Base-by-base conservation (phyloP, 2,888 invertebrate species). In the Orthosia cruda region DNA sequence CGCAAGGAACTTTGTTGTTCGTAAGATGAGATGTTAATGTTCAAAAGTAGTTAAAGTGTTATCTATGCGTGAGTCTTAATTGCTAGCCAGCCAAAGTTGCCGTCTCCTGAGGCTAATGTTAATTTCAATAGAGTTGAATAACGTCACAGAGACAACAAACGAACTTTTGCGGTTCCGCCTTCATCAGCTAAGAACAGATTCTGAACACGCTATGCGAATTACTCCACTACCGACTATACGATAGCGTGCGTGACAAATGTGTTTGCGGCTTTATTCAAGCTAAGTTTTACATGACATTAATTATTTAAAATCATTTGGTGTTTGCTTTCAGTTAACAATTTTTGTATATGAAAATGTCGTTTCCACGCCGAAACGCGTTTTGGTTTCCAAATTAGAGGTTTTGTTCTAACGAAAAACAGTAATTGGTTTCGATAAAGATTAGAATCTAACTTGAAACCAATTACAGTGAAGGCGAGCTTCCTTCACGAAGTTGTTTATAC, bases 11-110 rank as follows among this genome's bases (percentile, higher is more conserved):
- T 87, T 88, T 69, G 79, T 74, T 74, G 84, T 86, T 87, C 83
- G 76, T 82, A 73, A 74, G 59, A 74, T 83, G 89, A 86, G 88
- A 88, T 88, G 90, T 90, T 91, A 92, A 92, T 90, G 87, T 89
- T 87, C 85, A 83, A 78, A 89, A 90, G 89, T 90, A 88, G 89
- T 91, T 90, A 88, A 81, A 91, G 89, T 89, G 88, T 90, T 88
- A 89, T 92, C 89, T 89, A 77, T 74, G 77, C 58, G 71, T 71
- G 70, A 70, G 67, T 74, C 78, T 77, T 86, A 86, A 86, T 86
- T 86, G 86, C 78, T 70, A 79, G 68, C 76, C 85, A 84, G 86
- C 72, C 72, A 57, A 84, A 89, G 85, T 88, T 81, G 64, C 67
- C 66, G 67, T 73, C 84, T 78, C 82, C 58, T 59, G 81, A 67